Base-by-base conservation (phyloP, 1,140 invertebrate genomes). In the Holcopasites calliopsidis region DNA sequence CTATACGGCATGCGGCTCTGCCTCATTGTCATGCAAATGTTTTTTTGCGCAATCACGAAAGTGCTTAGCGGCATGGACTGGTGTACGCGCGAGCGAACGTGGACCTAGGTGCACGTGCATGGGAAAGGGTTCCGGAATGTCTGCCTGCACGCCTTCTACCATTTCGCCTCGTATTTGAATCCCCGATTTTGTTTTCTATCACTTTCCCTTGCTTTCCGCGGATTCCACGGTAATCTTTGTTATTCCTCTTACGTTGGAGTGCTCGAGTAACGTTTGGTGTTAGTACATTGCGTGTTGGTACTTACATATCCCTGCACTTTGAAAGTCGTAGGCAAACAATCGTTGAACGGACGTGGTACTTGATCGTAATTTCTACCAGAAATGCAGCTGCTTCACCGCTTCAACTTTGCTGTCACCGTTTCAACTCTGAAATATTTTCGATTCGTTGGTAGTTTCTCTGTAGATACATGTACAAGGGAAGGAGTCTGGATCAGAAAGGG, bases 21-120 rank as follows among this genome's bases (percentile, higher is more conserved):
- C 26, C n/a, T 76, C 52, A 79, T 79, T 79, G 64, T 79, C 70
- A 79, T 79, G 77, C 73, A 79, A 79, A 79, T 79, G 65, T 65
- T 76, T 76, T n/a, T 79, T 76, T 76, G 77, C 65, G 73, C 65
- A 70, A 79, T 28, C 42, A 33, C 35, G 40, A 57, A 42, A 49
- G 35, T 26, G 60, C 11, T 42, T 16, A 42, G 49, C 60, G 42
- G 42, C 47, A n/a, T n/a, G n/a, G n/a, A n/a, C n/a, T n/a, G n/a
- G n/a, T n/a, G n/a, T n/a, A n/a, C n/a, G n/a, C n/a, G n/a, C n/a
- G n/a, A n/a, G n/a, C n/a, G n/a, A 50, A 74, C 35, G 38, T 50
- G 40, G 42, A 54, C 49, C 31, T 47, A 49, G 33, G 61, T 31
- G 54, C 76, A 75, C 72, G 72, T 55, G 76, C 64, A 76, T 79